phyloP scores from a whole-genome alignment of 2,113 vertebrate genomes.

The Pithys albifrons region DNA sequence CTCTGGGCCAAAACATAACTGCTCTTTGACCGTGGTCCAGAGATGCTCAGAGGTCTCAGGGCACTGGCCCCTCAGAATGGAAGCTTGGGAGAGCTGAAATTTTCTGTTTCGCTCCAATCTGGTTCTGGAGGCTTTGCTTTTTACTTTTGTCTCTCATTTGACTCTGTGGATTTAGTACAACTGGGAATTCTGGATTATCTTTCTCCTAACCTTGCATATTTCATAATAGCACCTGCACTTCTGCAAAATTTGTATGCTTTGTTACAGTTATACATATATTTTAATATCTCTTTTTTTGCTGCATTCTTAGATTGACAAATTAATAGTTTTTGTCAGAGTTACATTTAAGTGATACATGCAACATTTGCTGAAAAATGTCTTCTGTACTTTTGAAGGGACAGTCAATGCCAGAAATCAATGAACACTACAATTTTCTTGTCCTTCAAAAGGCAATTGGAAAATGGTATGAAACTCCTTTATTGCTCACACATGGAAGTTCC shows the following conservation, averaged over 20 bases:
- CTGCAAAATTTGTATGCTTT: neutral
- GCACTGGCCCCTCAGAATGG: accelerated
- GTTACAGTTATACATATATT: neutral
- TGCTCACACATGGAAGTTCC: neutral
- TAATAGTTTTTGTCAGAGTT: neutral
- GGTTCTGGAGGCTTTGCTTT: neutral
- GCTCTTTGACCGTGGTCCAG: neutral
- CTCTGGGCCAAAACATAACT: neutral
- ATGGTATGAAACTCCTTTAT: neutral
- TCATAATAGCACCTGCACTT: neutral
- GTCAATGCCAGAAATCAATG: neutral
- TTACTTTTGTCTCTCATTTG: neutral
- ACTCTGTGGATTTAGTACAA: neutral
- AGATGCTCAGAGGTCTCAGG: neutral
- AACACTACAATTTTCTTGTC: neutral
- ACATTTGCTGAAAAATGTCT: neutral
- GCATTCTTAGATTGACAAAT: neutral
- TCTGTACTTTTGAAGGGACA: neutral
- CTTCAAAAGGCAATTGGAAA: neutral
- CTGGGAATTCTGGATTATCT: neutral
- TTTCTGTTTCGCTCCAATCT: neutral
- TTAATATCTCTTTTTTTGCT: neutral
- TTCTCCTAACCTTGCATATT: neutral
- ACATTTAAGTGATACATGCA: neutral
- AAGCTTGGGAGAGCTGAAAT: neutral